A percentile compares a stretch with the other conserved stretches of the same genome.
These are phyloP conservation scores for Elanoides forficatus DNA, from an alignment of 2,113 vertebrate species.

Conservation along the genomic window DNA sequence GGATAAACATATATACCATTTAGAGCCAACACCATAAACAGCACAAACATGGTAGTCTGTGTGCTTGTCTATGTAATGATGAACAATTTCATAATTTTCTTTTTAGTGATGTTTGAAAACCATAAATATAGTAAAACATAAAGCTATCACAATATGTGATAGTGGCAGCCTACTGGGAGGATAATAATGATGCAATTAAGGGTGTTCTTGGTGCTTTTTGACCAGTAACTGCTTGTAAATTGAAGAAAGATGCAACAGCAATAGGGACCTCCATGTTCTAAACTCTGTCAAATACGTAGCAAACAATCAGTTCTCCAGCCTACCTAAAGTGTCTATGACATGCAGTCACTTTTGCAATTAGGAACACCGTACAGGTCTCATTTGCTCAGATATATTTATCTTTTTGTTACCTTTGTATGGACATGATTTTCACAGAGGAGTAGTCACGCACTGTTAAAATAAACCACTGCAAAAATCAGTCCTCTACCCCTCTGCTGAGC, in stretches of 20 bases:
- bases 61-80: not conserved
- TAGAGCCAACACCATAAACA: not conserved
- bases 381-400: constrained; percentile 41
- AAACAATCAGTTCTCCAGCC: not conserved
- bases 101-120: constrained; percentile 17
- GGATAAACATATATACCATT: not conserved
- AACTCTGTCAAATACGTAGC: not conserved
- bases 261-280: constrained; percentile 4
- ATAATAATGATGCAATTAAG: constrained; percentile 42
- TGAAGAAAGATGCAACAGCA: constrained; percentile 50
- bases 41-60: not conserved
- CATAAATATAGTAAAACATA: constrained; percentile 3
- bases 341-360: not conserved
- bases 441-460: constrained; percentile 50
- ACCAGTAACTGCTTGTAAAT: constrained; percentile 47
- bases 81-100: not conserved
- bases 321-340: not conserved
- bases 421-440: constrained; percentile 57
- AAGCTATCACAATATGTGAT: constrained; percentile 24
- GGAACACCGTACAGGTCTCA: not conserved
- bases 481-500: constrained; percentile 52
- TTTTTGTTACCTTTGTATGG: not conserved
- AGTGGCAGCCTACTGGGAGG: constrained; percentile 22
- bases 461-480: constrained; percentile 50
- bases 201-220: constrained; percentile 1